Conservation (phyloP, 2,113 vertebrate species). For the Merops nubicus region DNA sequence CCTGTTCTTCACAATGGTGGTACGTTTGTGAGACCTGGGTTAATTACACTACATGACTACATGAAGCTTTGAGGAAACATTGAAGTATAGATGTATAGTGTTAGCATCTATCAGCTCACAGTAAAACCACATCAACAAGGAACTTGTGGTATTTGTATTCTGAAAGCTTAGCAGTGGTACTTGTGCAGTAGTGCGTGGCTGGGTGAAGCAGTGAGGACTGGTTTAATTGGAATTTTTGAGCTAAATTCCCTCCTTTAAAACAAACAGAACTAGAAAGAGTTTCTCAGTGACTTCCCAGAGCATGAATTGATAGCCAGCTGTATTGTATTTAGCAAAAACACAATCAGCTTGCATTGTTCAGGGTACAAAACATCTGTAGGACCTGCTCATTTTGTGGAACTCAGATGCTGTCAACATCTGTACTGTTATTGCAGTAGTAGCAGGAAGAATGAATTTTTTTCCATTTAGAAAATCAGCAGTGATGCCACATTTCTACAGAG, state of each 20-base stretch:
- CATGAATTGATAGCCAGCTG: not conserved
- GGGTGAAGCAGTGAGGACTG: not conserved
- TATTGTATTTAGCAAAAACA: not conserved
- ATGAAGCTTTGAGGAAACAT: not conserved
- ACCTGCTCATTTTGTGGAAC: not conserved
- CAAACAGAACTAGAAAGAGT: not conserved
- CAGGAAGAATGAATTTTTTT: not conserved
- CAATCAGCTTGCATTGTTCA: not conserved
- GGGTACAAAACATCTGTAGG: not conserved
- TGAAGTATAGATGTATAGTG: not conserved
- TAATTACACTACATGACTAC: rapidly evolving
- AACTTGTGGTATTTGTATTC: not conserved
- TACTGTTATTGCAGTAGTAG: not conserved
- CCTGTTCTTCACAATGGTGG: not conserved
- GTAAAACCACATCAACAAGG: not conserved
- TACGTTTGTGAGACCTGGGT: not conserved
- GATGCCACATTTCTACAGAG: not conserved
- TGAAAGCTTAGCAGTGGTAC: not conserved
- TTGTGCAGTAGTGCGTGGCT: not conserved
- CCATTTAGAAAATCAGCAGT: not conserved
- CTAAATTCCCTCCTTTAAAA: not conserved
- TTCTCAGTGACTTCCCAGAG: not conserved
- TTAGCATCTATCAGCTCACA: not conserved
- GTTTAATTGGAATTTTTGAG: not conserved
- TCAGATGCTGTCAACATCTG: not conserved